phyloP scores from a whole-genome alignment of 1,140 invertebrate genomes.

The Neuroterus valhalla region DNA sequence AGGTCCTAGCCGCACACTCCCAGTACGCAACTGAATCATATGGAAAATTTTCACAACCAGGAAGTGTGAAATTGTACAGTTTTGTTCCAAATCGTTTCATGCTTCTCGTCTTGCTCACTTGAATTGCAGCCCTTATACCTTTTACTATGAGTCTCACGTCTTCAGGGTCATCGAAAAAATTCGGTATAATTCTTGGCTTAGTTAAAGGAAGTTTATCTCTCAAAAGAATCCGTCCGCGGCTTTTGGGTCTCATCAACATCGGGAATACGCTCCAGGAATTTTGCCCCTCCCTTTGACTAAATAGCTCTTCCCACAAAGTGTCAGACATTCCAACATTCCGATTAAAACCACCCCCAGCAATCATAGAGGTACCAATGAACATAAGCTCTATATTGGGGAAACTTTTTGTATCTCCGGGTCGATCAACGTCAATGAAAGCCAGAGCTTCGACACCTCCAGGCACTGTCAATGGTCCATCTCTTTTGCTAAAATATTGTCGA shows the following conservation, averaged over 20 bases:
- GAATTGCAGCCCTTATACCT: conserved; percentile 78
- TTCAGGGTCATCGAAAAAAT: conserved; percentile 82
- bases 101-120: conserved; percentile 77
- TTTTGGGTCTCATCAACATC: conserved; percentile 84
- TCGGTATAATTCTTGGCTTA: conserved; percentile 88
- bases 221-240: conserved; percentile 82
- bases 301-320: conserved; percentile 75
- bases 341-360: conserved; percentile 74
- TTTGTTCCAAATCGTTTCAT: conserved; percentile 78
- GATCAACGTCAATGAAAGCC: conserved; percentile 83
- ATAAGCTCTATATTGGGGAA: conserved; percentile 87
- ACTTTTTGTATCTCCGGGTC: conserved; percentile 78
- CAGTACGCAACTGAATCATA: conserved; percentile 84
- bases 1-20: conserved; percentile 80
- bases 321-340: conserved; percentile 78
- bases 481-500: conserved; percentile 74
- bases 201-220: conserved; percentile 80
- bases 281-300: conserved; percentile 72
- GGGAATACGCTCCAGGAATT: conserved; percentile 81
- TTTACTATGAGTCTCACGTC: conserved; percentile 80
- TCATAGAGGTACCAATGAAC: conserved; percentile 77
- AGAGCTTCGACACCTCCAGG: conserved; percentile 89
- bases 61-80: conserved; percentile 78
- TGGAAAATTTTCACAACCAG: conserved; percentile 79
- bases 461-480: conserved; percentile 82